phyloP scores from a whole-genome alignment of 2,888 invertebrate genomes.

The Trichogramma dendrolimi region DNA sequence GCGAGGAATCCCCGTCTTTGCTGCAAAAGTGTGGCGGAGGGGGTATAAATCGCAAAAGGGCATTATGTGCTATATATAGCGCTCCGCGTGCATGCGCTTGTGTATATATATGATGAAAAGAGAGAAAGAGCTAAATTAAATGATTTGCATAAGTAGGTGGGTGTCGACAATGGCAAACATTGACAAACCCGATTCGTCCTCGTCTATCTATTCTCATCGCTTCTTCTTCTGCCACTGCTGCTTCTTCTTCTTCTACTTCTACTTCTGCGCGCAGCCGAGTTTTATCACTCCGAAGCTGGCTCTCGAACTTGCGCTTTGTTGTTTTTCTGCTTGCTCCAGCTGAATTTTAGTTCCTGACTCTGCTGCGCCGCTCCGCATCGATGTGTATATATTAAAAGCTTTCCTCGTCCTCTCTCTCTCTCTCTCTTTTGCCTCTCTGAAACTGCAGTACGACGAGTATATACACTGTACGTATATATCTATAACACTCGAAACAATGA shows the following conservation, averaged over 20 bases:
- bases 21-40: constrained; percentile 22
- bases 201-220: constrained; percentile 9
- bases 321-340: background rate
- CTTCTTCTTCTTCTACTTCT: constrained; percentile 2
- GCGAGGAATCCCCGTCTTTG: constrained; percentile 14
- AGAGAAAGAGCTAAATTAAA: constrained; percentile 49
- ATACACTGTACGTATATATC: no score
- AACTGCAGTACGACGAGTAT: no score
- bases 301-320: constrained; percentile 10
- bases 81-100: no score
- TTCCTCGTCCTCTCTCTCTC: no score
- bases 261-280: constrained; percentile 1
- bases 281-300: constrained; percentile 15
- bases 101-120: no score
- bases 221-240: constrained; percentile 16
- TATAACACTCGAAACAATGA: no score
- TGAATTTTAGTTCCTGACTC: background rate
- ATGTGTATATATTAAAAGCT: no score
- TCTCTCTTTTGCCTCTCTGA: no score
- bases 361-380: no score
- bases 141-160: constrained; percentile 54
- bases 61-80: no score
- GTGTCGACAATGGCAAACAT: constrained; percentile 53
- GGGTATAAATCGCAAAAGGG: constrained; percentile 16
- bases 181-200: constrained; percentile 49